phyloP scores from a whole-genome alignment of 2,888 invertebrate species.

The Laothoe populi region DNA sequence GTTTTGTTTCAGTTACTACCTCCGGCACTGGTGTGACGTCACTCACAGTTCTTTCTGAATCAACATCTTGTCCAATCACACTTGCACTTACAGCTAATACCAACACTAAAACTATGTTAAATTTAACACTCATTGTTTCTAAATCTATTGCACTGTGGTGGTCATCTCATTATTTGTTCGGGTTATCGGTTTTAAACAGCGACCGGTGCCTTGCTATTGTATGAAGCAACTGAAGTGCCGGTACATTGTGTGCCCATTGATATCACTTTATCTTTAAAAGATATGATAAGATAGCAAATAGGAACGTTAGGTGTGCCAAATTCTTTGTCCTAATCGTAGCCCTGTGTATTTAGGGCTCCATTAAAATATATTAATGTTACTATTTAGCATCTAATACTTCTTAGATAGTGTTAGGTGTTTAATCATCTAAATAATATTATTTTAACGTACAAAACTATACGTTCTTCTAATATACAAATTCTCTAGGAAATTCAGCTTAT shows the following conservation, averaged over 20 bases:
- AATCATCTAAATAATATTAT: too few species aligned
- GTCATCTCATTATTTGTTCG: constrained; percentile 65
- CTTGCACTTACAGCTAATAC: constrained; percentile 69
- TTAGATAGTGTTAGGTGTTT: too few species aligned
- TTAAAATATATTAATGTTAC: constrained; percentile 20
- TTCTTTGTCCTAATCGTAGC: constrained; percentile 79
- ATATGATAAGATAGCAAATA: constrained; percentile 82
- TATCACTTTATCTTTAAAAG: constrained; percentile 72
- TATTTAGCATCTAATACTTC: too few species aligned
- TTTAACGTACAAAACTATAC: too few species aligned
- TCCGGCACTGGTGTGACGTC: constrained; percentile 37
- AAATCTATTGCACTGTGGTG: constrained; percentile 48
- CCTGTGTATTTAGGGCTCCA: constrained; percentile 49
- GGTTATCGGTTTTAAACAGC: constrained; percentile 59
- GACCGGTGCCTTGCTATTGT: constrained; percentile 72
- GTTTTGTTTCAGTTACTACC: constrained; percentile 17
- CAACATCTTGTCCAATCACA: constrained; percentile 70
- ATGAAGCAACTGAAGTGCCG: constrained; percentile 64
- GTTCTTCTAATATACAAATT: too few species aligned
- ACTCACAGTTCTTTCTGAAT: constrained; percentile 55
- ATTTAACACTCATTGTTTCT: constrained; percentile 70
- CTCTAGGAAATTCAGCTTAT: too few species aligned
- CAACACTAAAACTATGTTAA: constrained; percentile 65
- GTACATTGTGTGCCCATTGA: constrained; percentile 73
- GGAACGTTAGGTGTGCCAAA: constrained; percentile 83